Base-by-base conservation (phyloP, 2,797 vertebrate genomes). In the Dromococcyx pavoninus region DNA sequence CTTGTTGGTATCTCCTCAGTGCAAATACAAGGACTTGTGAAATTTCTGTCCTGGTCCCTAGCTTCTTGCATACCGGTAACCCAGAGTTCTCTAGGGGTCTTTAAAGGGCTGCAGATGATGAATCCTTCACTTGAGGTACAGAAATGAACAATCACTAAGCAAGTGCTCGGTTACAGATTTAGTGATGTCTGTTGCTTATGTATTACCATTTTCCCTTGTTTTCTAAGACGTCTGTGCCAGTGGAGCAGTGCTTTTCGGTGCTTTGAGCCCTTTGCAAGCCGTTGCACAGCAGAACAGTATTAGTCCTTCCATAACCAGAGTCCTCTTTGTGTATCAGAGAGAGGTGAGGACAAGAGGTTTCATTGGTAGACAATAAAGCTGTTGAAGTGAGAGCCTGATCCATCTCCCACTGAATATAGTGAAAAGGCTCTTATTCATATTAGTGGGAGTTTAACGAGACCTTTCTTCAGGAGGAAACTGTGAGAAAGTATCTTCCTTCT, bases 401-500 rank as follows among this genome's bases (percentile, higher is more conserved):
- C 88, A 86, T 2, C 79, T 93, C 70, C 73, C 66, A 57, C 62
- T 91, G 91, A 84, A 94, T 70, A 7, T 27, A 65, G 91, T 85
- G 93, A 88, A 94, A 91, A 94, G 71, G 80, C 86, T 91, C 71
- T 91, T 91, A 69, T 74, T 95, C 60, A 5, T 82, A 30, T 79
- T 82, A 87, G 91, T 71, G 72, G 89, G 88, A 96, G 74, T 94
- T 91, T 90, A 94, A 64, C 89, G 86, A 91, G 91, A 85, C 33
- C 44, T 90, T 91, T 85, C 80, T 90, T 95, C 51, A 56, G 72
- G 60, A 91, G 89, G 89, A 97, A 95, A 93, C 93, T 95, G 84
- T 93, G 92, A 95, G 94, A 95, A 95, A 95, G 76, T 86, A 46
- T 96, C 93, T 96, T 94, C 88, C 76, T 94, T 82, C 86, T 94